Evolutionary conservation across 2,113 vertebrate genomes (phyloP), one percentile per base, ranked within the genome.

Genomic region (Cettia cetti): DNA sequence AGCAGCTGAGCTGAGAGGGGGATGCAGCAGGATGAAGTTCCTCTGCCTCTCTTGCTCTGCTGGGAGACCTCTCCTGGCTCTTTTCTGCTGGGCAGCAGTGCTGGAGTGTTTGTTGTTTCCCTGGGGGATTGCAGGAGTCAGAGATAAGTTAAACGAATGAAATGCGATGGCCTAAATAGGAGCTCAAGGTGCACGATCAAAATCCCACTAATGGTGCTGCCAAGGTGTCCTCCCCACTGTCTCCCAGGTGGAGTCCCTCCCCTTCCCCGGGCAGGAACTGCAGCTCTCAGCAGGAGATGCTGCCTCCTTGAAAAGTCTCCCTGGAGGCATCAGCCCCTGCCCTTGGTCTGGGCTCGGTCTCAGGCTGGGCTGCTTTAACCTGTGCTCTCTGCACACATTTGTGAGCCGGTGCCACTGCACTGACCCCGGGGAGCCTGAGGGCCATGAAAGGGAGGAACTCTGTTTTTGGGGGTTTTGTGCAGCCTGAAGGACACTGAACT

Each of bases 331-430:
- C 50, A 57, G 42, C 39, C 28, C 54, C 23, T 72, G 42, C 18
- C 54, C 44, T 47, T 1, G 0, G 26, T 7, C 26, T 24, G 35
- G 86, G 57, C 50, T 3, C 49, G 59, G 86, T 20, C 45, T 47
- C 20, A 31, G 71, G 42, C 61, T 86, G 2, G 2, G 70, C 50
- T 66, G 37, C 45, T 87, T 65, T 42, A 22, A 21, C 20, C 65
- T 42, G 17, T 26, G 64, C 26, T 44, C 35, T 53, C 5, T 2
- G 18, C 0, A 4, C 8, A 4, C 0, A 0, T 20, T 7, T 28
- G 37, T 3, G 15, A 42, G 60, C 37, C 6, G 9, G 15, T 77
- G 9, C 39, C 0, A 0, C 77, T 19, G 31, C 27, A 1, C 3
- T 0, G 10, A 22, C 11, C 15, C 50, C 1, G 1, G 59, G 9